phyloP scores from a whole-genome alignment of 2,113 vertebrate genomes.

The Octodon degus region DNA sequence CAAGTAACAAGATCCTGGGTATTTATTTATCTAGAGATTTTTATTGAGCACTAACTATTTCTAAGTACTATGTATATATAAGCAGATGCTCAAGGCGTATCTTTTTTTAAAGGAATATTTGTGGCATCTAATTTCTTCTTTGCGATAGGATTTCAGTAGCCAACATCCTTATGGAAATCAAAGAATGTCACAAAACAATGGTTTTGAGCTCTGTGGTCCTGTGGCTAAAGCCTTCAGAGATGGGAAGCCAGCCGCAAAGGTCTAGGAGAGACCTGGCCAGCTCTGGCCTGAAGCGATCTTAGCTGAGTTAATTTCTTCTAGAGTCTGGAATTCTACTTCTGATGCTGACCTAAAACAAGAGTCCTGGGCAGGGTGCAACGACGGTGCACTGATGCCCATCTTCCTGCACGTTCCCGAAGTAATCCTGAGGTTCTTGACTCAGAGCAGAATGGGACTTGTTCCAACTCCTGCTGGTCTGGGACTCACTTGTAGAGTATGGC shows the following conservation, averaged over 20 bases:
- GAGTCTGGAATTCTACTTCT: background rate
- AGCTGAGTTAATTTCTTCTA: background rate
- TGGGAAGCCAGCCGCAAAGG: background rate
- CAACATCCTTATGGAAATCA: background rate
- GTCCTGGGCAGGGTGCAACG: background rate
- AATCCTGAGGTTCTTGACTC: background rate
- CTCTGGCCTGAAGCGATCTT: background rate
- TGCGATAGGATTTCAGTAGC: background rate
- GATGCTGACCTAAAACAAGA: background rate
- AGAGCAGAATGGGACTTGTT: background rate
- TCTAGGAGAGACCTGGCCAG: background rate
- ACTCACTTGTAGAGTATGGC: accelerated
- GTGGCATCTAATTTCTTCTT: background rate
- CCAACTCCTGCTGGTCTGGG: background rate
- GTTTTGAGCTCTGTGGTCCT: background rate
- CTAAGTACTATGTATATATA: background rate
- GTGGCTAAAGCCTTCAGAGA: background rate
- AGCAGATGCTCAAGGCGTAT: background rate
- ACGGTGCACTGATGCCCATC: accelerated
- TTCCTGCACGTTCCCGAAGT: background rate
- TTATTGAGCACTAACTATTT: background rate
- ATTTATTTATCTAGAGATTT: background rate
- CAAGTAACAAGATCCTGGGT: background rate
- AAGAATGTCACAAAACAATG: background rate
- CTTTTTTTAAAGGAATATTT: background rate